These are phyloP conservation scores for Rhingia campestris DNA, from an alignment of 2,888 invertebrate species.

Conservation along the genomic window DNA sequence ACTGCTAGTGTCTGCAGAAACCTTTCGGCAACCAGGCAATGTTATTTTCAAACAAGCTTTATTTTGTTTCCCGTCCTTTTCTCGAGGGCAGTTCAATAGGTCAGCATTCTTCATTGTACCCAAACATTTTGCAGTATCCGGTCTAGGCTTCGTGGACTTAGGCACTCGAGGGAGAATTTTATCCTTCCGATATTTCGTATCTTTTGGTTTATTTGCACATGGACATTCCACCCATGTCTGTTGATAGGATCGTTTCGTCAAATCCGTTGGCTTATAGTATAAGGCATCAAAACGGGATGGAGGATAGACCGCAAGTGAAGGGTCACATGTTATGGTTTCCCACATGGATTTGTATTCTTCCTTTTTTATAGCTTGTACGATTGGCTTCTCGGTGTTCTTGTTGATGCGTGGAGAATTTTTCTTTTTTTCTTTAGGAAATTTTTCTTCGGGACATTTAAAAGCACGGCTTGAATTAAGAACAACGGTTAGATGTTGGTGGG, in stretches of 20 bases:
- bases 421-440: conserved; percentile 39
- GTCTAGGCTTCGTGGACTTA: background rate
- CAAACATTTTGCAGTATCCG: conserved; percentile 51
- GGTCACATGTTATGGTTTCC: conserved; percentile 73
- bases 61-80: conserved; percentile 31
- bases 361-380: conserved; percentile 26
- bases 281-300: conserved; percentile 78
- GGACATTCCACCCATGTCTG: conserved; percentile 81
- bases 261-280: conserved; percentile 79
- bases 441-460: background rate
- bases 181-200: conserved; percentile 60
- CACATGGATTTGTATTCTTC: conserved; percentile 60
- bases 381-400: conserved; percentile 46
- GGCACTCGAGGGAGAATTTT: conserved; percentile 48
- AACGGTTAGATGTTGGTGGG: background rate
- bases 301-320: conserved; percentile 73
- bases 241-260: conserved; percentile 78
- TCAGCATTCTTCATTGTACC: background rate
- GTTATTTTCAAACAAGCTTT: conserved; percentile 71
- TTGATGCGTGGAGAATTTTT: background rate
- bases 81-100: conserved; percentile 1
- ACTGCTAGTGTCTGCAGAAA: conserved; percentile 60
- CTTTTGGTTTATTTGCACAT: conserved; percentile 75
- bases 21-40: conserved; percentile 57
- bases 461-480: conserved; percentile 17